Conservation (phyloP, 2,113 vertebrate genomes). For the Shinisaurus crocodilurus region DNA sequence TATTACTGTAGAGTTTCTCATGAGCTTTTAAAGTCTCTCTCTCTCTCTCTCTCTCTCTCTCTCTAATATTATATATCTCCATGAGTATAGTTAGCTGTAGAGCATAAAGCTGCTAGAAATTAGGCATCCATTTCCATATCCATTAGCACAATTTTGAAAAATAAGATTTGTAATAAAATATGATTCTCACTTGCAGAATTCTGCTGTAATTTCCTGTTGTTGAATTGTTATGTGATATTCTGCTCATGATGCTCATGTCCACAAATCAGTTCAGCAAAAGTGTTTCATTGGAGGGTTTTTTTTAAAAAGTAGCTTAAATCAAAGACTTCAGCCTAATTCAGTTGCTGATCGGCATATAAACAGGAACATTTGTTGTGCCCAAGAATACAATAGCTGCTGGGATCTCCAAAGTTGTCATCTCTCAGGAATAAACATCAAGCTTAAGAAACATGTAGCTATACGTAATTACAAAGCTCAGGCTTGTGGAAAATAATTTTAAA, state of each 20-base stretch:
- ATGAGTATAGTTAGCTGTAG: too few species aligned
- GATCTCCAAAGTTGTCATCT: not conserved
- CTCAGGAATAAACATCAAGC: not conserved
- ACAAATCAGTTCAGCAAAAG: not conserved
- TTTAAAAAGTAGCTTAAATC: not conserved
- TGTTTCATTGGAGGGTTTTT: not conserved
- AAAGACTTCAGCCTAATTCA: not conserved
- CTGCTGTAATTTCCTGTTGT: not conserved
- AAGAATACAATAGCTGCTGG: not conserved
- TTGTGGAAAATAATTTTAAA: constrained; percentile 36
- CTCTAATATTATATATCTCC: too few species aligned
- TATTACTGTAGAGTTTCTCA: too few species aligned
- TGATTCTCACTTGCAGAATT: constrained; percentile 4
- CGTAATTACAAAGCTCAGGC: fast-evolving
- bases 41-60: constrained; percentile 51
- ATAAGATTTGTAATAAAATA: constrained; percentile 4
- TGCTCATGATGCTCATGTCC: not conserved
- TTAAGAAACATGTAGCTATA: constrained; percentile 7
- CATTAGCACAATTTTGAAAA: not conserved
- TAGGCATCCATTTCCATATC: not conserved
- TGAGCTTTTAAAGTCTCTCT: constrained; percentile 48
- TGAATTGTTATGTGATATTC: not conserved
- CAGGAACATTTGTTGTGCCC: not conserved
- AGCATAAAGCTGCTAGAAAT: constrained; percentile 39
- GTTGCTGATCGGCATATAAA: not conserved